Conservation (phyloP, 1,140 invertebrate species). For the Diachasma alloeum region DNA sequence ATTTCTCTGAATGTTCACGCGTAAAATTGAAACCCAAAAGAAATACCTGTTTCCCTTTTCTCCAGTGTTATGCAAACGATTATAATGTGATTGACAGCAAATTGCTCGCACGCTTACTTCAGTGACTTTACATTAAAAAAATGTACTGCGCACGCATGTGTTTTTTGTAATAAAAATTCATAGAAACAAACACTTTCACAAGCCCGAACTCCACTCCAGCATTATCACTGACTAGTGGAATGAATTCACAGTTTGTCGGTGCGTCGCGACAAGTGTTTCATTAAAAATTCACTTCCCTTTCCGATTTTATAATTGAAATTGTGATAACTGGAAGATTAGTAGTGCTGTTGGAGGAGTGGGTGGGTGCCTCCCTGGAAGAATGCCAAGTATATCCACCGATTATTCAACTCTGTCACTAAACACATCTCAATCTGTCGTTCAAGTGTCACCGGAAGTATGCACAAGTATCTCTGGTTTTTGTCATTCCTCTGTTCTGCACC, state of each 20-base stretch:
- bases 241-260: neutral
- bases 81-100: neutral
- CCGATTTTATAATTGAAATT: neutral
- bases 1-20: neutral
- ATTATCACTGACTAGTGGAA: neutral
- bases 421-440: neutral
- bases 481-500: neutral
- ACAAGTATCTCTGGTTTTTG: slow-evolving; percentile 10
- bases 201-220: neutral
- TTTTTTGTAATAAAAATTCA: slow-evolving; percentile 6
- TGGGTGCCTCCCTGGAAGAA: neutral
- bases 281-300: neutral
- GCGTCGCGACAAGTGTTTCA: neutral
- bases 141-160: neutral
- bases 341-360: neutral
- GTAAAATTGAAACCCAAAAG: neutral
- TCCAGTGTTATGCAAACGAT: neutral
- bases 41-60: neutral
- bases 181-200: slow-evolving; percentile 11
- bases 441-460: slow-evolving; percentile 11
- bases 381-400: slow-evolving; percentile 12
- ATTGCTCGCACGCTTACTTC: neutral
- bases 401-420: neutral
- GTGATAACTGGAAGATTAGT: neutral
- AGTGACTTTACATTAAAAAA: neutral